Percentiles rank a stretch among this genome's conserved stretches.
phyloP scores from a whole-genome alignment of 92 coral and sea anemone genomes.

The Phenganax stokvisi region DNA sequence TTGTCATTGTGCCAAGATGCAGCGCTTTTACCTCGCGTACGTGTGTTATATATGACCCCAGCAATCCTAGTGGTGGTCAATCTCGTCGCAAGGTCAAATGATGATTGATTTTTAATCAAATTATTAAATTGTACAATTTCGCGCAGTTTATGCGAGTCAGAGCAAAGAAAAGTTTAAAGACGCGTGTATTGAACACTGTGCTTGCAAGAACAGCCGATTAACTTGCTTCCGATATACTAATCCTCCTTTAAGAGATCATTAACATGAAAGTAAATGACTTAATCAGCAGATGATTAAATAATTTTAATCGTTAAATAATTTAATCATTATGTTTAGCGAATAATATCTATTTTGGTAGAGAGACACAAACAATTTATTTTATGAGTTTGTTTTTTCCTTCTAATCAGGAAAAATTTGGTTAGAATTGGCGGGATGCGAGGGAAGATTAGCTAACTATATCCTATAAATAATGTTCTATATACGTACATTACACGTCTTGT shows the following conservation, averaged over 20 bases:
- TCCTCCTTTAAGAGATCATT: too few species aligned
- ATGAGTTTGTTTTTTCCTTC: conserved; percentile 1
- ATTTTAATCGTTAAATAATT: too few species aligned
- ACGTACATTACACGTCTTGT: not conserved
- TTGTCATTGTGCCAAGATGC: conserved; percentile 7
- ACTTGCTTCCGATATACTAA: too few species aligned
- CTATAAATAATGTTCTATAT: conserved; percentile 1
- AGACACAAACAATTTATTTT: not conserved
- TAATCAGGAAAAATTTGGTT: not conserved
- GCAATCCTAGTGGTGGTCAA: conserved; percentile 12
- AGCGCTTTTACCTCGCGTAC: too few species aligned
- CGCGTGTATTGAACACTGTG: too few species aligned
- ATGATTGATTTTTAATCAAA: conserved; percentile 9
- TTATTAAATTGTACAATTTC: not conserved
- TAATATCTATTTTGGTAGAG: not conserved
- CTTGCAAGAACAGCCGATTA: too few species aligned
- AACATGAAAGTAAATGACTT: too few species aligned
- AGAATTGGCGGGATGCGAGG: not conserved
- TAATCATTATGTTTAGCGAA: too few species aligned
- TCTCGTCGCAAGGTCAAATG: not conserved
- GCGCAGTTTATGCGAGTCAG: not conserved
- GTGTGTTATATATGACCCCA: too few species aligned
- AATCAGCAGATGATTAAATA: too few species aligned
- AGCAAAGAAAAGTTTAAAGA: not conserved
- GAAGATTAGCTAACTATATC: not conserved